Evolutionary conservation across 2,113 vertebrate genomes (phyloP).

Genomic region (Kryptolebias marmoratus): DNA sequence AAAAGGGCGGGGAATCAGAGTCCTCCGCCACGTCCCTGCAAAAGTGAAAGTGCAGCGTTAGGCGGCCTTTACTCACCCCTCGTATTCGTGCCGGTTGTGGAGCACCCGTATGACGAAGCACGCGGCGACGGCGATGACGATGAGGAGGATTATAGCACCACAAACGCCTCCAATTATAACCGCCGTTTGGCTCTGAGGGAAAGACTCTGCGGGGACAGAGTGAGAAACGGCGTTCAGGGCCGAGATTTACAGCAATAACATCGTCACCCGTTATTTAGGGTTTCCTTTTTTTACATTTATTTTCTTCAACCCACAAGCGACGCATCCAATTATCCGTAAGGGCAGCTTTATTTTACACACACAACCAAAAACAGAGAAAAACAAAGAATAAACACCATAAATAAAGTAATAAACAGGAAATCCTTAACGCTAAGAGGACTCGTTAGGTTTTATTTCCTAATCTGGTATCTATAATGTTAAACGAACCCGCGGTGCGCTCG

Average conservation of each 20-base stretch:
- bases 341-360: too few species aligned
- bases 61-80: slow-evolving; percentile 82
- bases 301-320: too few species aligned
- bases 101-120: slow-evolving; percentile 85
- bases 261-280: too few species aligned
- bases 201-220: slow-evolving; percentile 61
- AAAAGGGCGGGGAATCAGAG: background rate
- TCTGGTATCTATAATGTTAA: too few species aligned
- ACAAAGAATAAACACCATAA: too few species aligned
- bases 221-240: background rate
- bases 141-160: slow-evolving; percentile 82
- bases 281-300: too few species aligned
- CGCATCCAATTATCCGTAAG: too few species aligned
- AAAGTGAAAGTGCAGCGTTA: background rate
- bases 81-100: slow-evolving; percentile 85
- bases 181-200: slow-evolving; percentile 68
- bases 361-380: too few species aligned
- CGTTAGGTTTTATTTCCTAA: too few species aligned
- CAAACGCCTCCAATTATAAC: slow-evolving; percentile 86
- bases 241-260: background rate
- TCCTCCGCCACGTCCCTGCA: background rate
- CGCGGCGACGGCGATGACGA: slow-evolving; percentile 82
- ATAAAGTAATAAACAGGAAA: too few species aligned
- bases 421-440: too few species aligned
- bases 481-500: too few species aligned